A percentile compares a stretch with the other conserved stretches of the same genome.
Evolutionary conservation across 1,140 invertebrate species (phyloP).

Genomic region (Chionoecetes opilio): DNA sequence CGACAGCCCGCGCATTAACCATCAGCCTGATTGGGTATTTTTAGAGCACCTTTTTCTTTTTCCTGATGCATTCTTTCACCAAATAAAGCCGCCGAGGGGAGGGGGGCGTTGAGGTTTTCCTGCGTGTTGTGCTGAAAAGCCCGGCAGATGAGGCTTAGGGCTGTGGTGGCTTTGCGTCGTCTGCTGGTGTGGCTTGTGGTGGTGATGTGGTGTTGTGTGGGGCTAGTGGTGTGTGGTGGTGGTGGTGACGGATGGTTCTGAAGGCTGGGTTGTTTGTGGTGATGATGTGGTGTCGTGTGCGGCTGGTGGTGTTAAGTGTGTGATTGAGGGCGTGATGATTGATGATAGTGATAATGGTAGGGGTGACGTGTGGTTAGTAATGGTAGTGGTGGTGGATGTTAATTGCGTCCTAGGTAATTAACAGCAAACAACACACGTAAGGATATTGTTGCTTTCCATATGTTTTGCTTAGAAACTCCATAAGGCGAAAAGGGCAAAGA

Average conservation of each 20-base stretch:
- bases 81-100: no score
- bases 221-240: neutral
- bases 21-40: neutral
- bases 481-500: no score
- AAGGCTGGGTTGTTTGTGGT: neutral
- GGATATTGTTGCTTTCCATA: no score
- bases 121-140: neutral
- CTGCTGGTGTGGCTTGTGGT: neutral
- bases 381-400: no score
- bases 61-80: neutral
- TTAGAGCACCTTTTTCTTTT: neutral
- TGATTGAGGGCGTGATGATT: no score
- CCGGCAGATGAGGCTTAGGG: neutral
- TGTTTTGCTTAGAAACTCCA: no score
- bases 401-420: no score
- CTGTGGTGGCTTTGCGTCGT: neutral
- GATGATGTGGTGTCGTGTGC: neutral
- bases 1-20: no score
- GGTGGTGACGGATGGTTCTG: neutral
- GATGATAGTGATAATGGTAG: no score
- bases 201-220: neutral
- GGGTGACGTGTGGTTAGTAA: no score
- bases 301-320: neutral
- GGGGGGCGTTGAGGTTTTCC: neutral
- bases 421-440: no score